Conservation (phyloP, 2,888 invertebrate species). For the Oxycera nigricornis region DNA sequence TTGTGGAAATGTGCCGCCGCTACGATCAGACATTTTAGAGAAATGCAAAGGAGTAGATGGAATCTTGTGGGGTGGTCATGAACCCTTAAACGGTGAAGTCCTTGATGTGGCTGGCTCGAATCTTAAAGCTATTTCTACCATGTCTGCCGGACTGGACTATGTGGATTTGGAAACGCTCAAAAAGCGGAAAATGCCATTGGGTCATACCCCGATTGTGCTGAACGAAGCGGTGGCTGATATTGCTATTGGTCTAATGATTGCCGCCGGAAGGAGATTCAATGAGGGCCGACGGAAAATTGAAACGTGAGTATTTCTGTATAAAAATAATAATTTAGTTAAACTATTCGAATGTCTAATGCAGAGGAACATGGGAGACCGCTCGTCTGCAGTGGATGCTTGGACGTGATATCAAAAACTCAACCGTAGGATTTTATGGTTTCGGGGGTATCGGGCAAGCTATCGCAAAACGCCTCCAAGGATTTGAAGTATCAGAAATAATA, state of each 20-base stretch:
- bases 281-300: slow-evolving; percentile 75
- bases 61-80: slow-evolving; percentile 57
- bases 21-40: slow-evolving; percentile 55
- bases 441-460: slow-evolving; percentile 81
- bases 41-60: slow-evolving; percentile 59
- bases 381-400: slow-evolving; percentile 81
- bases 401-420: slow-evolving; percentile 76
- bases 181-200: slow-evolving; percentile 74
- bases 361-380: slow-evolving; percentile 72
- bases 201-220: slow-evolving; percentile 80
- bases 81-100: slow-evolving; percentile 55
- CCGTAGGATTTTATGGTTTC: slow-evolving; percentile 84
- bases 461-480: slow-evolving; percentile 74
- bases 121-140: slow-evolving; percentile 78
- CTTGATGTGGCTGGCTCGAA: slow-evolving; percentile 65
- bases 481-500: slow-evolving; percentile 74
- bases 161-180: slow-evolving; percentile 77
- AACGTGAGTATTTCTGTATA: slow-evolving; percentile 52
- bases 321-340: neutral
- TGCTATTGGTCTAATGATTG: slow-evolving; percentile 77
- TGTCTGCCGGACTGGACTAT: slow-evolving; percentile 88
- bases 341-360: slow-evolving; percentile 29
- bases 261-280: slow-evolving; percentile 77
- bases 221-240: slow-evolving; percentile 83
- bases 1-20: slow-evolving; percentile 54